Conservation (phyloP, 2,888 invertebrate genomes). For the Drosophila birchii region DNA sequence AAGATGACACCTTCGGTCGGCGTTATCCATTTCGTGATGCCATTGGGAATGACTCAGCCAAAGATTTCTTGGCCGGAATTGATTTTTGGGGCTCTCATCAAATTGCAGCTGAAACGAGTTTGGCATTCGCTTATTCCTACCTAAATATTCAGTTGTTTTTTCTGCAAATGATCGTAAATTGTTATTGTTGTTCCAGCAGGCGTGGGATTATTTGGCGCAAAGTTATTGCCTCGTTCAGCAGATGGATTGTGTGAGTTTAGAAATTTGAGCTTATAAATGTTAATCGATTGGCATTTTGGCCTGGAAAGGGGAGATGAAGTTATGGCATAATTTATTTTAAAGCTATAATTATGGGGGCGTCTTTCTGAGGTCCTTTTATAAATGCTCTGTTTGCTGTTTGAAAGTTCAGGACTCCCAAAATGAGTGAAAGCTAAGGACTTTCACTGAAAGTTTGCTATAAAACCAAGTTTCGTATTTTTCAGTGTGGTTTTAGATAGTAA, state of each 20-base stretch:
- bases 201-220: constrained; percentile 39
- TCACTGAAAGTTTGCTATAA: constrained; percentile 17
- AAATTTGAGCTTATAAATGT: constrained; percentile 19
- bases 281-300: constrained; percentile 31
- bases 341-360: neutral
- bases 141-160: constrained; percentile 17
- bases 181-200: constrained; percentile 38
- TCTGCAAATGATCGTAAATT: constrained; percentile 39
- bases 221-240: constrained; percentile 17
- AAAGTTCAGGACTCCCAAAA: constrained; percentile 1
- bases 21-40: constrained; percentile 44
- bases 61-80: constrained; percentile 15
- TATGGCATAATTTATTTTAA: neutral
- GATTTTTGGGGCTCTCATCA: constrained; percentile 26
- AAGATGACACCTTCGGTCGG: constrained; percentile 66
- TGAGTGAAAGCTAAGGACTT: constrained; percentile 10
- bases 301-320: no score
- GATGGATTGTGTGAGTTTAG: constrained; percentile 23
- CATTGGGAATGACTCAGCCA: constrained; percentile 44
- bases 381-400: neutral
- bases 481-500: no score
- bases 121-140: constrained; percentile 40
- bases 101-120: constrained; percentile 22
- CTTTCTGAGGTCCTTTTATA: neutral
- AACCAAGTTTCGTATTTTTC: constrained; percentile 13